Conservation (phyloP, 2,888 invertebrate species). For the Drosophila eohydei region DNA sequence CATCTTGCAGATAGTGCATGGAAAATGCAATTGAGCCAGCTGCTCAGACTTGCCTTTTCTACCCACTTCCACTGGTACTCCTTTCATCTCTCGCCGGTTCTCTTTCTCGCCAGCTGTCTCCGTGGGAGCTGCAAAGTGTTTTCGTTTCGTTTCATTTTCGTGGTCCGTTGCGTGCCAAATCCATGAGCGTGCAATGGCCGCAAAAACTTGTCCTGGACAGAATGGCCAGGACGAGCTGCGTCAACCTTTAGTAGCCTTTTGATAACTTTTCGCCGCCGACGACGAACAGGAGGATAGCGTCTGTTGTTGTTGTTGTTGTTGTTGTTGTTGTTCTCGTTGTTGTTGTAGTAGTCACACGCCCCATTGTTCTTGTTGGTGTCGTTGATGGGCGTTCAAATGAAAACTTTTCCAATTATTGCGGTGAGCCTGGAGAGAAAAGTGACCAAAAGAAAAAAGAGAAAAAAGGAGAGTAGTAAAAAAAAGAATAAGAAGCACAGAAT, state of each 20-base stretch:
- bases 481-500: slow-evolving; percentile 49
- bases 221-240: slow-evolving; percentile 63
- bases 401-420: slow-evolving; percentile 84
- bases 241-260: slow-evolving; percentile 81
- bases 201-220: slow-evolving; percentile 72
- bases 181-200: slow-evolving; percentile 73
- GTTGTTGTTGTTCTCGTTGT: slow-evolving; percentile 39
- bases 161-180: slow-evolving; percentile 78
- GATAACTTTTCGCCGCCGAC: slow-evolving; percentile 73
- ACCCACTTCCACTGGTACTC: background rate
- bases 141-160: slow-evolving; percentile 76
- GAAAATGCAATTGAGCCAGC: slow-evolving; percentile 34
- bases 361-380: slow-evolving; percentile 80
- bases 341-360: slow-evolving; percentile 66
- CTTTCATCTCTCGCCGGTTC: background rate
- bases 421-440: slow-evolving; percentile 55
- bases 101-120: background rate
- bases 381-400: slow-evolving; percentile 82
- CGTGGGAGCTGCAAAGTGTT: slow-evolving; percentile 46
- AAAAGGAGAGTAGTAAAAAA: slow-evolving; percentile 24
- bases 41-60: background rate
- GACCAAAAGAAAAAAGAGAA: slow-evolving; percentile 40
- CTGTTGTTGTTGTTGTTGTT: slow-evolving; percentile 34
- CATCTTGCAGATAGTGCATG: slow-evolving; percentile 26
- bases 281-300: slow-evolving; percentile 12